Evolutionary conservation across 2,113 vertebrate species (phyloP), one percentile per base, ranked within the genome.

Genomic region (Dicrurus megarhynchus): DNA sequence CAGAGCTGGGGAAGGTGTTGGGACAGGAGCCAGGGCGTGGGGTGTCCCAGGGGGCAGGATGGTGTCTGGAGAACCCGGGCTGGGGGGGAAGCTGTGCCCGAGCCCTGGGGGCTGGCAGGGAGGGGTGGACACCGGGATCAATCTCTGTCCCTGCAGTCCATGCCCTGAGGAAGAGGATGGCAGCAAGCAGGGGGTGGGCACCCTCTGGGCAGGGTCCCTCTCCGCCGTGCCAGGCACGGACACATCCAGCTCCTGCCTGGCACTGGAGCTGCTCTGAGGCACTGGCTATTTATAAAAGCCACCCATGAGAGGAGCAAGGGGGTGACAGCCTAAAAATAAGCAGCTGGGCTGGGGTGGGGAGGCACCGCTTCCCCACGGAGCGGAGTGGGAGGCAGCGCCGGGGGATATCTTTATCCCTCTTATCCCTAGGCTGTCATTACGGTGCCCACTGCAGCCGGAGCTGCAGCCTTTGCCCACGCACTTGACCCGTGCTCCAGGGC

Each of bases 271-370:
- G 0, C 59, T 64, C 53, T 32, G 70, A 60, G 57, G 44, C 56
- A 11, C 7, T 0, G 32, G 57, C 57, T 94, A 76, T 88, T 90
- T 90, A 76, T 90, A 76, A 92, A 83, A 93, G 56, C 57, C 69
- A 64, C 84, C 57, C 82, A 7, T 4, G 2, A 77, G 73, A 81
- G 69, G 80, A 89, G 30, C 69, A 87, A 87, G 57, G 70, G 94
- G 78, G 88, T 85, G 78, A 88, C 49, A 87, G 59, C 57, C 85
- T 69, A 73, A 86, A 97, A 97, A 95, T 85, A 93, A 55, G 57
- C 18, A 11, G 28, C 81, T 64, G 95, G 87, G 91, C 93, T 55
- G 68, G 87, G 81, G 87, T 59, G 82, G 41, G 0, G 0, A 79
- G 61, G 53, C 1, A 3, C 8, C 13, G 2, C 78, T 87, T 96